phyloP scores from a whole-genome alignment of 2,888 invertebrate species.

The Eubasilissa splendida region DNA sequence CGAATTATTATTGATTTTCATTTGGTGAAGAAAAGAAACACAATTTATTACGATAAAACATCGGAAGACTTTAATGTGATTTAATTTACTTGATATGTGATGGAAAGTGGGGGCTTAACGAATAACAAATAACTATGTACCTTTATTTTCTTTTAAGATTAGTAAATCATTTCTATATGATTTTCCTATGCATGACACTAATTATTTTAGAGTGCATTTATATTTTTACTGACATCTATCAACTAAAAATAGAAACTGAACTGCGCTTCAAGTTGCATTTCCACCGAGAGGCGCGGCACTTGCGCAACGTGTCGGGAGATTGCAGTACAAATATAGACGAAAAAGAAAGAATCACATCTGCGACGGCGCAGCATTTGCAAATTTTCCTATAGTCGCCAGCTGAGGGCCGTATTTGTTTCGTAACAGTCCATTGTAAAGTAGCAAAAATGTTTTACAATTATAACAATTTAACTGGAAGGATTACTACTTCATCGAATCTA shows the following conservation, averaged over 20 bases:
- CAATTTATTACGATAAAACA: too few relatives aligned
- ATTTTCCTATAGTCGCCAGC: slow-evolving; percentile 15
- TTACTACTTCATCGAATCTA: slow-evolving; percentile 66
- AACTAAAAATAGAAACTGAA: not conserved
- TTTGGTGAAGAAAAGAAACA: too few relatives aligned
- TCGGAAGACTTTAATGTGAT: too few relatives aligned
- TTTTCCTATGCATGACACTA: too few relatives aligned
- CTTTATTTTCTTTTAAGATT: too few relatives aligned
- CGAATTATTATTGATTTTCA: too few relatives aligned
- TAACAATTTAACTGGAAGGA: slow-evolving; percentile 68
- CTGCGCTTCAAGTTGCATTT: not conserved
- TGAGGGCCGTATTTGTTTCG: slow-evolving; percentile 48
- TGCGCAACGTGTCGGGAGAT: slow-evolving; percentile 8
- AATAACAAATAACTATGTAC: too few relatives aligned
- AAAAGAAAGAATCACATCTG: slow-evolving; percentile 17
- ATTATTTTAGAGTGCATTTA: not conserved
- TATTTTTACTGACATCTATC: slow-evolving; percentile 36
- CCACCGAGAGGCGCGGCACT: not conserved
- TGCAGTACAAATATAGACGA: slow-evolving; percentile 29
- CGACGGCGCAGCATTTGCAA: slow-evolving; percentile 16
- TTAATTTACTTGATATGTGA: too few relatives aligned
- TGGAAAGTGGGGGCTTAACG: too few relatives aligned
- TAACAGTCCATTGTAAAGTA: slow-evolving; percentile 46
- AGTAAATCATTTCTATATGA: too few relatives aligned
- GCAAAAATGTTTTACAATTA: slow-evolving; percentile 70